phyloP scores from a whole-genome alignment of 2,113 vertebrate genomes.

The Thomomys bottae region DNA sequence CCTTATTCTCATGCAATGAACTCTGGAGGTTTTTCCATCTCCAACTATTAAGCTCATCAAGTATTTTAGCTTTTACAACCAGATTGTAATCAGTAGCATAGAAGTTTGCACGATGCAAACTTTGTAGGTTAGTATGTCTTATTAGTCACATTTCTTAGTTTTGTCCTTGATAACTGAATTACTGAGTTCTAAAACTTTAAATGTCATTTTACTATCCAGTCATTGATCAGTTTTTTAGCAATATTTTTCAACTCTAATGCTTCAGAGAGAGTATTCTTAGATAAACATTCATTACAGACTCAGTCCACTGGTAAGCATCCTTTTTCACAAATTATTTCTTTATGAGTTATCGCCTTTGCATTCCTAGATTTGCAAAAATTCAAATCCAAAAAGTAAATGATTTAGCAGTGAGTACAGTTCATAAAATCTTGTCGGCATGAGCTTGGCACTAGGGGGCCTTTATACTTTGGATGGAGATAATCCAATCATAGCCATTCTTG shows the following conservation, averaged over 20 bases:
- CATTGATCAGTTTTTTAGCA: not conserved
- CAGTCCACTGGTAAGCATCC: not conserved
- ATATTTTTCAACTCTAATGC: not conserved
- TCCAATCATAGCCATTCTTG: not conserved
- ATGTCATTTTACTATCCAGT: constrained; percentile 29
- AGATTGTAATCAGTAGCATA: constrained; percentile 13
- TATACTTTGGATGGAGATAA: not conserved
- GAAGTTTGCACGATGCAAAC: not conserved
- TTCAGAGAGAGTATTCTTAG: not conserved
- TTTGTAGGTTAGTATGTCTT: constrained; percentile 10
- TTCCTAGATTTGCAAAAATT: not conserved
- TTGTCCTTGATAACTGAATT: constrained; percentile 46
- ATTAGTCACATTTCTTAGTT: constrained; percentile 36
- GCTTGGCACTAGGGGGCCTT: not conserved
- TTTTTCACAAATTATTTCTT: not conserved
- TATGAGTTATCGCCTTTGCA: not conserved
- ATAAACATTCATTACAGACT: not conserved
- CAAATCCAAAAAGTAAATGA: not conserved
- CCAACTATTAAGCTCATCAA: not conserved
- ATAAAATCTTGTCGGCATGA: not conserved
- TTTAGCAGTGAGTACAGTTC: not conserved
- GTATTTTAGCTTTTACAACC: not conserved
- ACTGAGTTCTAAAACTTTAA: not conserved
- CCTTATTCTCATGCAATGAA: not conserved
- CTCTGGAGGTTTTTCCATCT: not conserved